Evolutionary conservation across 2,888 invertebrate genomes (phyloP).

Genomic region (Pasiphila rectangulata): DNA sequence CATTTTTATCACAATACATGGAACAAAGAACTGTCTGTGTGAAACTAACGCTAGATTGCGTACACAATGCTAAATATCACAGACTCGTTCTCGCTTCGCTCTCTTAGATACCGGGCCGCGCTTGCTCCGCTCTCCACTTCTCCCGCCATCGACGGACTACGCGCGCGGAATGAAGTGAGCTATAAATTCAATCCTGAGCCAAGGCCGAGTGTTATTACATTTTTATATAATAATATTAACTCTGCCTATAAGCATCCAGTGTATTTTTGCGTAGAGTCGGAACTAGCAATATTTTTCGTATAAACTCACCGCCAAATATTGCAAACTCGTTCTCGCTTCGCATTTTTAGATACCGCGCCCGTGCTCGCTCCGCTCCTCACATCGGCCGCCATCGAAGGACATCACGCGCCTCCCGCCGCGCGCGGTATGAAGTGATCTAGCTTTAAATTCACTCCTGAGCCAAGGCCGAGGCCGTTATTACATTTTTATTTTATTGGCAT

Average conservation of each 20-base stretch:
- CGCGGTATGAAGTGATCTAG: constrained; percentile 61
- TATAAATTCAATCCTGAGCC: constrained; percentile 68
- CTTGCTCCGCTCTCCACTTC: constrained; percentile 33
- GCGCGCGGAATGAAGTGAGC: constrained; percentile 60
- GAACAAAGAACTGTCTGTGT: too few species aligned
- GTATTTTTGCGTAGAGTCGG: too few species aligned
- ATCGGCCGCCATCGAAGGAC: constrained; percentile 34
- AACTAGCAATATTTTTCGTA: too few species aligned
- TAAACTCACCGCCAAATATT: too few species aligned
- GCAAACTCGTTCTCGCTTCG: background rate
- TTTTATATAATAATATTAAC: too few species aligned
- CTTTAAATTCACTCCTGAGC: constrained; percentile 69
- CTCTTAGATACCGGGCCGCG: background rate
- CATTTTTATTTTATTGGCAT: constrained; percentile 55
- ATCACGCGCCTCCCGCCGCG: constrained; percentile 54
- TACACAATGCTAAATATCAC: too few species aligned
- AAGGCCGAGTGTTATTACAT: constrained; percentile 64
- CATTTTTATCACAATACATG: too few species aligned
- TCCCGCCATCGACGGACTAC: constrained; percentile 38
- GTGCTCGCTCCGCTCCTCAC: constrained; percentile 33
- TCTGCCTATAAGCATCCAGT: constrained; percentile 44
- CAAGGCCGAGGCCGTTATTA: constrained; percentile 62
- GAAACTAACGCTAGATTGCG: too few species aligned
- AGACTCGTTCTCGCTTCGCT: background rate
- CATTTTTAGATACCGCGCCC: background rate